Evolutionary conservation across 2,113 vertebrate species (phyloP).

Genomic region (Vulpes lagopus): DNA sequence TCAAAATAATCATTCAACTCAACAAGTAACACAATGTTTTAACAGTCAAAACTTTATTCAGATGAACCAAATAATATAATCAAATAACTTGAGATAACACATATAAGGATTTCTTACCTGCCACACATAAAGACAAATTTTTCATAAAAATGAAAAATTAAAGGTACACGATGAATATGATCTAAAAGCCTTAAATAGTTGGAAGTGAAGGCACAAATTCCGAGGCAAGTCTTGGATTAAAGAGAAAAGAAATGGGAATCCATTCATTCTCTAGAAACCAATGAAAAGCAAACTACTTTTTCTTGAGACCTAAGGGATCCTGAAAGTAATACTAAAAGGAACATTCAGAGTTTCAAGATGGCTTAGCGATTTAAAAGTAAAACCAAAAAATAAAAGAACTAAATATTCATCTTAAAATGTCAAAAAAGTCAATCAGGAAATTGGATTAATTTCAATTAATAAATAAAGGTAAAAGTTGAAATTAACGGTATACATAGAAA

Average conservation of each 20-base stretch:
- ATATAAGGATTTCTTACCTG: neutral
- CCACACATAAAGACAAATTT: neutral
- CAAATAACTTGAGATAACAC: neutral
- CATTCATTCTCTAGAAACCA: neutral
- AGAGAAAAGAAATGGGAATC: neutral
- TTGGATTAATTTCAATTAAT: neutral
- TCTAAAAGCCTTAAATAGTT: neutral
- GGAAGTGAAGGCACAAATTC: slow-evolving; percentile 13
- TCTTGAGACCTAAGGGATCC: neutral
- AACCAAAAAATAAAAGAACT: neutral
- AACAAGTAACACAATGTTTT: neutral
- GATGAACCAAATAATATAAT: neutral
- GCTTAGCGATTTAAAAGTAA: neutral
- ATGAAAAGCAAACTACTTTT: neutral
- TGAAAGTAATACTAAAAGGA: neutral
- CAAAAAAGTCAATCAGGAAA: neutral
- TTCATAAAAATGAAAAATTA: slow-evolving; percentile 29
- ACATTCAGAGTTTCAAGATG: neutral
- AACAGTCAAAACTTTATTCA: neutral
- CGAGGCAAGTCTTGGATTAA: neutral
- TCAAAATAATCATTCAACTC: neutral
- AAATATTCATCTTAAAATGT: neutral
- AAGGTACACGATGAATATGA: neutral
- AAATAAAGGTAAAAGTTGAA: neutral
- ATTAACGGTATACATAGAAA: neutral